Evolutionary conservation across 2,888 invertebrate species (phyloP).

Genomic region (Stenurella melanura): DNA sequence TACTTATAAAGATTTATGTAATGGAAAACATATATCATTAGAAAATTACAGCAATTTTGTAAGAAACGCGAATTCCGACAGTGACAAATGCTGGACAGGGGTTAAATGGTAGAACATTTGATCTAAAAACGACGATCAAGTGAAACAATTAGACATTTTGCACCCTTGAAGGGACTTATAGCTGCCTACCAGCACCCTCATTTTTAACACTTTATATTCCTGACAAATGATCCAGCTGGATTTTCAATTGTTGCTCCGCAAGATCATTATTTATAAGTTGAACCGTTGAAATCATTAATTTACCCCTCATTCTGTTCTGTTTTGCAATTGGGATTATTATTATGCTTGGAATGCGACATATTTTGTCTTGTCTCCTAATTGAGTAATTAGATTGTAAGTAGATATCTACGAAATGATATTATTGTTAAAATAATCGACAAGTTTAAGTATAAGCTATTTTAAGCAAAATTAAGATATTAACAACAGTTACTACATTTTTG

Average conservation of each 20-base stretch:
- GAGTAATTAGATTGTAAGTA: slow-evolving; percentile 19
- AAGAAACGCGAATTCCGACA: slow-evolving; percentile 68
- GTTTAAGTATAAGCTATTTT: background rate
- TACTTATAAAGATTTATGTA: slow-evolving; percentile 72
- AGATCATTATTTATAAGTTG: slow-evolving; percentile 59
- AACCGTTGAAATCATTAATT: slow-evolving; percentile 57
- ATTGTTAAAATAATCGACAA: background rate
- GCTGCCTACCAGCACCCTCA: slow-evolving; percentile 62
- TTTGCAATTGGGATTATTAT: slow-evolving; percentile 21
- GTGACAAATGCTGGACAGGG: slow-evolving; percentile 71
- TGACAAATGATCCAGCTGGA: slow-evolving; percentile 68
- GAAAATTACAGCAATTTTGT: slow-evolving; percentile 71
- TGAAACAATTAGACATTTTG: slow-evolving; percentile 70
- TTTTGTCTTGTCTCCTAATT: slow-evolving; percentile 10
- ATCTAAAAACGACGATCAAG: slow-evolving; percentile 70
- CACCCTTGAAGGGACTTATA: slow-evolving; percentile 68
- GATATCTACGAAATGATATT: background rate
- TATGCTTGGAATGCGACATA: background rate
- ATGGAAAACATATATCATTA: slow-evolving; percentile 73
- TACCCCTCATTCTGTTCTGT: slow-evolving; percentile 42
- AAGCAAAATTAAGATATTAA: background rate
- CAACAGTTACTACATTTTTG: background rate
- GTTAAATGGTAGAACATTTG: slow-evolving; percentile 68
- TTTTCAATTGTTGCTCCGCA: slow-evolving; percentile 61
- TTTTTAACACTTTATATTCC: slow-evolving; percentile 74